Evolutionary conservation across 2,797 vertebrate genomes (phyloP), one percentile per base, ranked within the genome.

Genomic region (Staurois parvus): DNA sequence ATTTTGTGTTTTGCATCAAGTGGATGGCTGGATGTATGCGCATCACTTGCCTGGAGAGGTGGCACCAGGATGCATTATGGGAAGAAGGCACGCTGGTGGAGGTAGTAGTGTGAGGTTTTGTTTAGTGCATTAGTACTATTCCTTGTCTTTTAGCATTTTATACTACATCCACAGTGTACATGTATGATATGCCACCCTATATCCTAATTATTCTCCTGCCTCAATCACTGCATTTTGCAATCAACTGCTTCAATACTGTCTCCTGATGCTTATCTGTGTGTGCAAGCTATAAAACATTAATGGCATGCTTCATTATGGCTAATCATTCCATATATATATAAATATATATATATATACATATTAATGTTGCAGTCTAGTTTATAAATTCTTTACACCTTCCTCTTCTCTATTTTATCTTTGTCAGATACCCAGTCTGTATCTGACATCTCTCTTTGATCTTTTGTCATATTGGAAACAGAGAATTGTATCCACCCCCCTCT

Each of bases 371-470:
- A 52, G 13, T 17, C 48, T 24, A 59, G 52, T 5, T 7, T 59
- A 24, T 9, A 24, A 24, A 9, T 59, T 9, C 21, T 59, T 19
- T 66, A 66, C 3, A 28, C 32, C 9, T 64, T 21, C 13, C 2
- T 76, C 15, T 76, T 12, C 13, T 21, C 21, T n/a, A 30, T 52
- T 1, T 10, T 75, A 45, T 75, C 13, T 76, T 59, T 59, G 8
- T 62, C 29, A 17, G 29, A 28, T 67, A 66, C 26, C 34, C 45
- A 48, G 32, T 28, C 75, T 81, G 37, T 30, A 30, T 66, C 34
- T 66, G 67, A 82, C 52, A 30, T 15, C n/a, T 62, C 64, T 56
- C 56, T 77, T 77, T 86, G 79, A 86, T 86, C 79, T 86, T 66
- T 82, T 76, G 73, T 59, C 75, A 68, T 56, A 83, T 69, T 72